These are phyloP conservation scores for Pecten maximus DNA, from an alignment of 2,888 invertebrate genomes.

Conservation along the genomic window DNA sequence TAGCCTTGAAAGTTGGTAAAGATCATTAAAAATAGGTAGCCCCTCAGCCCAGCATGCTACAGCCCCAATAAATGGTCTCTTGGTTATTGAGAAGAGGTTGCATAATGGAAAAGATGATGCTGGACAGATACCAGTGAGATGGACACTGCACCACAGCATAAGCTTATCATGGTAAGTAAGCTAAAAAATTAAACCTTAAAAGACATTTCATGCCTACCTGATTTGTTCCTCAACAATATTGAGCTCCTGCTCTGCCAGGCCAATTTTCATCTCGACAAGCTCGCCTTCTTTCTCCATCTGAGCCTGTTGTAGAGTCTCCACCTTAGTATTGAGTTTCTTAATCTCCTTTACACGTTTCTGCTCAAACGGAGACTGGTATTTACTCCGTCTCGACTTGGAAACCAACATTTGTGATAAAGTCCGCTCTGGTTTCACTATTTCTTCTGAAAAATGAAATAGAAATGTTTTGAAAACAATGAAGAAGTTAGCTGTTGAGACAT, in stretches of 20 bases:
- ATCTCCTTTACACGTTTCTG: slow-evolving; percentile 73
- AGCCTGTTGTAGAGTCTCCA: slow-evolving; percentile 67
- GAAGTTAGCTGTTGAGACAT: not conserved
- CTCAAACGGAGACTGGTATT: slow-evolving; percentile 75
- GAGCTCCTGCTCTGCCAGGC: slow-evolving; percentile 72
- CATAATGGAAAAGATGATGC: too few species aligned
- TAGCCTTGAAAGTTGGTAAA: too few species aligned
- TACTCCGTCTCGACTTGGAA: slow-evolving; percentile 43
- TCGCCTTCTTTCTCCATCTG: slow-evolving; percentile 69
- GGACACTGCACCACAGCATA: too few species aligned
- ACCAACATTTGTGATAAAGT: slow-evolving; percentile 57
- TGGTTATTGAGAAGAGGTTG: too few species aligned
- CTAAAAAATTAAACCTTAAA: not conserved
- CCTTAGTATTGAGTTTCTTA: slow-evolving; percentile 68
- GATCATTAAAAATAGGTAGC: too few species aligned
- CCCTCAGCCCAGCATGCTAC: too few species aligned
- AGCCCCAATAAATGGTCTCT: too few species aligned
- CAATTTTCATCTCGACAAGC: slow-evolving; percentile 68
- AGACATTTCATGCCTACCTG: slow-evolving; percentile 57
- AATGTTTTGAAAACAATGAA: too few species aligned
- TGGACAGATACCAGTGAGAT: too few species aligned
- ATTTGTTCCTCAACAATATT: slow-evolving; percentile 69
- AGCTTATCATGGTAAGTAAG: too few species aligned
- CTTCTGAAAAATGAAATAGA: not conserved
- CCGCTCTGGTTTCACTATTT: slow-evolving; percentile 46